phyloP scores from a whole-genome alignment of 2,113 vertebrate species.

The Channa argus region DNA sequence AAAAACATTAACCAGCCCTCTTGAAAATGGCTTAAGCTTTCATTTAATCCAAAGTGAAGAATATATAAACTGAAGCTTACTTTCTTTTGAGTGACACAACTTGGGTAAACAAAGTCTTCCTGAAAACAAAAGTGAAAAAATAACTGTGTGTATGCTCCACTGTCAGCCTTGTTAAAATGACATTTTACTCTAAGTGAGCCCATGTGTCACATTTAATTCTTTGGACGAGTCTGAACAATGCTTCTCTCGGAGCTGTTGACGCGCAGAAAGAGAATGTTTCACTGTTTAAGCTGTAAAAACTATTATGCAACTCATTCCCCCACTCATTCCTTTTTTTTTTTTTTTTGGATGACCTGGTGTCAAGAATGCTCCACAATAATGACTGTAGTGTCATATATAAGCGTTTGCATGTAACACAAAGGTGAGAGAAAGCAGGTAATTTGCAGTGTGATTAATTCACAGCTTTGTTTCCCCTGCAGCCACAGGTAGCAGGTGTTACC shows the following conservation, averaged over 20 bases:
- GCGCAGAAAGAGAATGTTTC: not conserved
- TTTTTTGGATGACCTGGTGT: not conserved
- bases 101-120: not conserved
- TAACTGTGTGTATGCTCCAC: not conserved
- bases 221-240: conserved; percentile 33
- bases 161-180: not conserved
- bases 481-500: not conserved
- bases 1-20: no score
- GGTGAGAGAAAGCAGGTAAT: not conserved
- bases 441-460: not conserved
- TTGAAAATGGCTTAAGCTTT: no score
- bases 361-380: not conserved
- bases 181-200: not conserved
- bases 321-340: conserved; percentile 8
- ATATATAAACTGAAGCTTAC: not conserved
- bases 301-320: not conserved
- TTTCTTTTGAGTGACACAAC: not conserved
- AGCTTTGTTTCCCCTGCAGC: not conserved
- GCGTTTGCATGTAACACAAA: not conserved
- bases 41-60: no score
- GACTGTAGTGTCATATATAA: not conserved
- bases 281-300: conserved; percentile 1
- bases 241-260: not conserved
- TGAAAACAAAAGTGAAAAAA: conserved; percentile 6
- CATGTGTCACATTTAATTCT: not conserved